Evolutionary conservation across 2,113 vertebrate genomes (phyloP).

Genomic region (cattle (Bos taurus)): ARS-UCD2.0 NC_037328.1:46625001-46625500

Average conservation of each 20-base stretch:
- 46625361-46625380: background rate
- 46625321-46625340: background rate
- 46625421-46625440: background rate
- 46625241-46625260: background rate
- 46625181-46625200: background rate
- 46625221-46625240: background rate
- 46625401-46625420: background rate
- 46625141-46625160: background rate
- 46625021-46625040: background rate
- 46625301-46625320: background rate
- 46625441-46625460: background rate
- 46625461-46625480: background rate
- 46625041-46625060: background rate
- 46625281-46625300: background rate
- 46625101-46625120: background rate
- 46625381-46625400: background rate
- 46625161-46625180: background rate
- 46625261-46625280: background rate
- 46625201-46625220: background rate
- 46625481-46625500: background rate
- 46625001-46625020: background rate
- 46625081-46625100: background rate
- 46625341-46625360: background rate
- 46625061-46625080: background rate
- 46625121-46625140: background rate